A percentile compares a stretch with the other conserved stretches of the same genome.
Evolutionary conservation across 2,113 vertebrate species (phyloP).

Genomic region (Cyprinodon variegatus): DNA sequence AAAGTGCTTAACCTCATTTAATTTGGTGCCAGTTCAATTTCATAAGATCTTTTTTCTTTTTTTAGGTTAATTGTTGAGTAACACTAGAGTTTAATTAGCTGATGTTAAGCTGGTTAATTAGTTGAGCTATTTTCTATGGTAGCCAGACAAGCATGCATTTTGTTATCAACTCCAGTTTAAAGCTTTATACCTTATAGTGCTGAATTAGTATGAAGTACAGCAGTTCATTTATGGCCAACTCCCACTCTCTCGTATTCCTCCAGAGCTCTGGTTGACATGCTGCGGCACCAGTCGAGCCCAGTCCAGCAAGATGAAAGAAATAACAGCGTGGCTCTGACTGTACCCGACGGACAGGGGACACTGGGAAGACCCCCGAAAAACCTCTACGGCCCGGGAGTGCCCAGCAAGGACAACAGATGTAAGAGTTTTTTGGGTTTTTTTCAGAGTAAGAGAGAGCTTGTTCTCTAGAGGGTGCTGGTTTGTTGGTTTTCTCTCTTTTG

Average conservation of each 20-base stretch:
- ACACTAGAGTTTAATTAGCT: neutral
- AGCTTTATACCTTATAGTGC: neutral
- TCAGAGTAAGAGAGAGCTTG: conserved; percentile 18
- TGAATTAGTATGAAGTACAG: neutral
- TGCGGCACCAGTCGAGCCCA: conserved; percentile 88
- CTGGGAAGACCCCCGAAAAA: conserved; percentile 86
- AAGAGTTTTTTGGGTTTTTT: conserved; percentile 63
- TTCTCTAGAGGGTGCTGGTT: conserved; percentile 2
- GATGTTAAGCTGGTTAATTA: neutral
- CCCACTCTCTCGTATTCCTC: conserved; percentile 13
- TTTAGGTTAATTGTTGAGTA: neutral
- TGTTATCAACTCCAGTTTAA: neutral
- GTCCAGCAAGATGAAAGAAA: conserved; percentile 87
- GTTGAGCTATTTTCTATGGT: neutral
- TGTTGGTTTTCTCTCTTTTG: neutral
- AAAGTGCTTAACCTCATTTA: too few relatives aligned
- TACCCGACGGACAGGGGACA: conserved; percentile 82
- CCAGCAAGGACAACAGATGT: conserved; percentile 88
- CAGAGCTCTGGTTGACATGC: conserved; percentile 91
- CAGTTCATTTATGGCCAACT: neutral
- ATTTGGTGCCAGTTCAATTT: too few relatives aligned
- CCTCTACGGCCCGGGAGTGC: conserved; percentile 84
- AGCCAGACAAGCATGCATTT: neutral
- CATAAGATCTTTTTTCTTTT: too few relatives aligned
- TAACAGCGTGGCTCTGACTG: conserved; percentile 85